Evolutionary conservation across 2,888 invertebrate species (phyloP).

Genomic region (Oxycera nigricornis): DNA sequence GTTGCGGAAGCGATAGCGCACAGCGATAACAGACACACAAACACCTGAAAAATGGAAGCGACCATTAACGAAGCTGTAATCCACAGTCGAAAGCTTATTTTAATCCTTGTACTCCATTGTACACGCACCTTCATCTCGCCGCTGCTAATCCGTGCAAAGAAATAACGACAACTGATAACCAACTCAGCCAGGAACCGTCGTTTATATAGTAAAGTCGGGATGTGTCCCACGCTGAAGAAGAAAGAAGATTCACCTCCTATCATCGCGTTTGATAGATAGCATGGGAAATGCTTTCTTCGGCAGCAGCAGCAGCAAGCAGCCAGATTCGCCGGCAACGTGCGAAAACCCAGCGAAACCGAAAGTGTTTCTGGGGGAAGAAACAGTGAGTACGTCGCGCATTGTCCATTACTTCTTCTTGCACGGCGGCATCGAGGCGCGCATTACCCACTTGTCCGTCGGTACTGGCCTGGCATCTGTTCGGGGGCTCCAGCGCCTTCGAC

Average conservation of each 20-base stretch:
- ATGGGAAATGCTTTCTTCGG: slow-evolving; percentile 38
- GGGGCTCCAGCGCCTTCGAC: neutral
- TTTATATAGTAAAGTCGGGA: slow-evolving; percentile 26
- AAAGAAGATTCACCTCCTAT: slow-evolving; percentile 39
- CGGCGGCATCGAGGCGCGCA: neutral
- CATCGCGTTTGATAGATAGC: slow-evolving; percentile 2
- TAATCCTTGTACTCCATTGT: neutral
- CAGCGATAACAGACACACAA: slow-evolving; percentile 14
- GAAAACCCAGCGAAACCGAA: slow-evolving; percentile 23
- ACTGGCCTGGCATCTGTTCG: too few relatives aligned
- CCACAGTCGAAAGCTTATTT: neutral
- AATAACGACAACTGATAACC: slow-evolving; percentile 35
- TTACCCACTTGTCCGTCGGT: neutral
- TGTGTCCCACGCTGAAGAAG: slow-evolving; percentile 17
- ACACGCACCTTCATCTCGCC: slow-evolving; percentile 37
- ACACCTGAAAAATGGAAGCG: slow-evolving; percentile 25
- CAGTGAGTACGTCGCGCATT: slow-evolving; percentile 8
- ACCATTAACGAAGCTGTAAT: neutral
- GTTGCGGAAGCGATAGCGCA: slow-evolving; percentile 26
- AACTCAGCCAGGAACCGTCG: neutral
- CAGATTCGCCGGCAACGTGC: neutral
- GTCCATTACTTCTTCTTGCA: slow-evolving; percentile 10
- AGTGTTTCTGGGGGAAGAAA: slow-evolving; percentile 34
- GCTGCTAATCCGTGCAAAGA: slow-evolving; percentile 33
- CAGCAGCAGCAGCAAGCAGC: neutral